Percentiles rank a stretch among this genome's conserved stretches.
These are phyloP conservation scores for Myzus persicae DNA, from an alignment of 1,140 invertebrate species.

Conservation along the genomic window DNA sequence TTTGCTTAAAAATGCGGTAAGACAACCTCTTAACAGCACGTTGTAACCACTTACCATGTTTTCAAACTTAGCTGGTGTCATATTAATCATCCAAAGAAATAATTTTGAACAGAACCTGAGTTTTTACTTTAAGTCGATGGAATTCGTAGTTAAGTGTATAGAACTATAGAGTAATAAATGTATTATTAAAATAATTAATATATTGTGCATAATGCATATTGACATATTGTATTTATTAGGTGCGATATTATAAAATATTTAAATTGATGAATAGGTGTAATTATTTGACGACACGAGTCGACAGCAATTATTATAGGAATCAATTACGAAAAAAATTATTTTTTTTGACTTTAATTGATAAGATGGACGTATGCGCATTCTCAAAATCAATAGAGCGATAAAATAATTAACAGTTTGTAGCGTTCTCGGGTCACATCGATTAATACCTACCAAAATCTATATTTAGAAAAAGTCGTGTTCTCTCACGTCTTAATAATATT, in stretches of 20 bases:
- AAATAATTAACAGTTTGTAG: background rate
- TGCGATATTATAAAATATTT: background rate
- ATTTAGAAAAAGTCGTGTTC: background rate
- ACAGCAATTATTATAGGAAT: background rate
- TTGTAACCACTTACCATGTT: background rate
- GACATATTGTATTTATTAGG: background rate
- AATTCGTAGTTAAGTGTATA: background rate
- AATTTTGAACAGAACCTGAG: background rate
- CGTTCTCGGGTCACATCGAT: background rate
- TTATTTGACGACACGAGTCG: background rate
- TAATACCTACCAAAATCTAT: background rate
- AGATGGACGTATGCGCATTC: background rate
- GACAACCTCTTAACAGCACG: background rate
- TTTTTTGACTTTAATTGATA: background rate
- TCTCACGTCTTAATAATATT: background rate
- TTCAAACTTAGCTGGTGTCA: background rate
- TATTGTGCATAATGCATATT: too few species aligned
- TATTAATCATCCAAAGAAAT: background rate
- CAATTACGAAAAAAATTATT: background rate
- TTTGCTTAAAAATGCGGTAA: too few species aligned
- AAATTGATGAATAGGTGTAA: slow-evolving; percentile 12
- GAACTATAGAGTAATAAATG: background rate
- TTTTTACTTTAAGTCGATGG: background rate
- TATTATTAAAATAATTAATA: background rate
- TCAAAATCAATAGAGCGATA: background rate